Evolutionary conservation across 2,113 vertebrate species (phyloP).

Genomic region (Corvus hawaiiensis): DNA sequence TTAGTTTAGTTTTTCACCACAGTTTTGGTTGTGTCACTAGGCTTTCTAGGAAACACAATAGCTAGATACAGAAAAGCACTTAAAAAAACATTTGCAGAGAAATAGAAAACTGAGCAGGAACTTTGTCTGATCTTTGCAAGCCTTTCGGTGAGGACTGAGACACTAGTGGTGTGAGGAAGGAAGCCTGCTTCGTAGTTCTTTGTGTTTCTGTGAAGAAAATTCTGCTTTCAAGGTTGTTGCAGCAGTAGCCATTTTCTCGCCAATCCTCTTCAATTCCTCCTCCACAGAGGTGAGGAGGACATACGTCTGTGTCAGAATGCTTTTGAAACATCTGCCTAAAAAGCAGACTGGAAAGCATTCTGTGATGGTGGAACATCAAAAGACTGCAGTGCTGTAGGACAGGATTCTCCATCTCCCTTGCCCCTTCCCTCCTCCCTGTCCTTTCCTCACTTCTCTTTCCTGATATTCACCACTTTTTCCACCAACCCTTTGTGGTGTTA

Average conservation of each 20-base stretch:
- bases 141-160: neutral
- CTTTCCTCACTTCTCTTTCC: neutral
- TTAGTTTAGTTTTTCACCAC: neutral
- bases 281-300: neutral
- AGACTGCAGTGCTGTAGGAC: accelerated
- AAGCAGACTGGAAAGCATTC: neutral
- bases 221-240: neutral
- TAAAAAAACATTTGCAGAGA: neutral
- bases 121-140: neutral
- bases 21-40: neutral
- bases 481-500: accelerated
- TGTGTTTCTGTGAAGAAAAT: neutral
- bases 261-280: neutral
- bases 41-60: neutral
- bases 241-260: neutral
- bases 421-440: neutral
- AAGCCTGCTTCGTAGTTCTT: accelerated
- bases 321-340: neutral
- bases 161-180: neutral
- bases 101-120: neutral
- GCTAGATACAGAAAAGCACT: neutral
- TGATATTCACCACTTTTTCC: neutral
- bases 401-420: neutral
- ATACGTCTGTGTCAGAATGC: neutral
- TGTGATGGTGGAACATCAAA: neutral